Conservation (phyloP, 2,888 invertebrate species). For the Eretmocerus hayati region DNA sequence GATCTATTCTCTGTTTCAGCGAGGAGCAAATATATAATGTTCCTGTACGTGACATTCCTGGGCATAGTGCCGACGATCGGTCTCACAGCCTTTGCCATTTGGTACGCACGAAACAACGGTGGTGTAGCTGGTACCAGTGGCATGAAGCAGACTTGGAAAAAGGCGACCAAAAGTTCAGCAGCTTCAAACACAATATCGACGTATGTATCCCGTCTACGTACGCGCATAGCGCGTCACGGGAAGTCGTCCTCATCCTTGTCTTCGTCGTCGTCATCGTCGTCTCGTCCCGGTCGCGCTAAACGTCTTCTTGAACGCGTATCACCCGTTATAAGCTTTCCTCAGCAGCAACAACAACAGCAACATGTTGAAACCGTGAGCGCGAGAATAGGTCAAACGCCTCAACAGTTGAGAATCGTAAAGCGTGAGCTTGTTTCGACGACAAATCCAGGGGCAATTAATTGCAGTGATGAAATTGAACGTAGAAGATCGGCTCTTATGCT, state of each 20-base stretch:
- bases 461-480: slow-evolving; percentile 44
- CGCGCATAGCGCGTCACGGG: slow-evolving; percentile 22
- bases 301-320: slow-evolving; percentile 16
- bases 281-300: too few relatives aligned
- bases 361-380: slow-evolving; percentile 10
- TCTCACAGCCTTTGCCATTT: slow-evolving; percentile 61
- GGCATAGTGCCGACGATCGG: slow-evolving; percentile 72
- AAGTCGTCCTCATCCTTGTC: slow-evolving; percentile 22
- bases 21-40: slow-evolving; percentile 68
- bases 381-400: slow-evolving; percentile 6
- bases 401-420: slow-evolving; percentile 52
- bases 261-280: background rate
- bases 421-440: slow-evolving; percentile 60
- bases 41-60: slow-evolving; percentile 81
- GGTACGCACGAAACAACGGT: slow-evolving; percentile 68
- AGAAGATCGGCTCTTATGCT: slow-evolving; percentile 28
- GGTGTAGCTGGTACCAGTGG: too few relatives aligned
- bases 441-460: slow-evolving; percentile 52
- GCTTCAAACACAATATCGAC: slow-evolving; percentile 43
- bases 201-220: slow-evolving; percentile 49
- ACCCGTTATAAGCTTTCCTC: slow-evolving; percentile 35
- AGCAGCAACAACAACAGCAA: too few relatives aligned
- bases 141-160: too few relatives aligned
- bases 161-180: slow-evolving; percentile 32
- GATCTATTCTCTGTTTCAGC: slow-evolving; percentile 55